phyloP scores from a whole-genome alignment of 2,888 invertebrate genomes.

The Meiosimyza decipiens region DNA sequence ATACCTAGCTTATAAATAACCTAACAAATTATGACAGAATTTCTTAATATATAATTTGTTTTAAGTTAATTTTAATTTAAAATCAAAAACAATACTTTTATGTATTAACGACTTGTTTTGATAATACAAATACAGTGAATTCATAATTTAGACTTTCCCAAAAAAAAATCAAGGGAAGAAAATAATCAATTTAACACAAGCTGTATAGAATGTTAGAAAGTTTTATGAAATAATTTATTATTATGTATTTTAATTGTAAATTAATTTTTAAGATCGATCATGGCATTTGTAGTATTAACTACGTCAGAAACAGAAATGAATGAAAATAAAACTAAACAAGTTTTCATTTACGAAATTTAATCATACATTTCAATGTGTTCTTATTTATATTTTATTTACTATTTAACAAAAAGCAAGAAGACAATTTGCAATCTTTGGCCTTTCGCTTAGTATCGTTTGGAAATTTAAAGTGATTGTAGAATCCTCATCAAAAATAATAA shows the following conservation, averaged over 20 bases:
- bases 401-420: constrained; percentile 44
- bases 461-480: constrained; percentile 39
- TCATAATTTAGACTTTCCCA: constrained; percentile 9
- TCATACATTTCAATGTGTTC: constrained; percentile 54
- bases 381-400: constrained; percentile 57
- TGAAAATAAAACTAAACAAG: constrained; percentile 23
- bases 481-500: constrained; percentile 38
- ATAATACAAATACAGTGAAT: neutral
- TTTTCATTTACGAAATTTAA: constrained; percentile 44
- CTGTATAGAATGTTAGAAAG: constrained; percentile 18
- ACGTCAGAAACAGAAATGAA: constrained; percentile 23
- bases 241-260: constrained; percentile 19
- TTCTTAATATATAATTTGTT: constrained; percentile 13
- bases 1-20: constrained; percentile 24
- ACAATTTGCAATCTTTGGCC: constrained; percentile 54
- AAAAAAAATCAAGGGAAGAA: constrained; percentile 9
- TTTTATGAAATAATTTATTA: constrained; percentile 19
- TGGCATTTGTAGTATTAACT: constrained; percentile 19
- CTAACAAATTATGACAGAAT: constrained; percentile 19
- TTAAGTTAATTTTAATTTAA: constrained; percentile 23
- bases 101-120: neutral
- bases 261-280: constrained; percentile 4
- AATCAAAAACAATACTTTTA: neutral
- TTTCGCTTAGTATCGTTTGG: constrained; percentile 49
- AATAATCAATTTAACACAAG: constrained; percentile 11